Percentiles rank a stretch among this genome's conserved stretches.
These are phyloP conservation scores for Diplazon laetatorius DNA, from an alignment of 2,888 invertebrate genomes.

Conservation along the genomic window DNA sequence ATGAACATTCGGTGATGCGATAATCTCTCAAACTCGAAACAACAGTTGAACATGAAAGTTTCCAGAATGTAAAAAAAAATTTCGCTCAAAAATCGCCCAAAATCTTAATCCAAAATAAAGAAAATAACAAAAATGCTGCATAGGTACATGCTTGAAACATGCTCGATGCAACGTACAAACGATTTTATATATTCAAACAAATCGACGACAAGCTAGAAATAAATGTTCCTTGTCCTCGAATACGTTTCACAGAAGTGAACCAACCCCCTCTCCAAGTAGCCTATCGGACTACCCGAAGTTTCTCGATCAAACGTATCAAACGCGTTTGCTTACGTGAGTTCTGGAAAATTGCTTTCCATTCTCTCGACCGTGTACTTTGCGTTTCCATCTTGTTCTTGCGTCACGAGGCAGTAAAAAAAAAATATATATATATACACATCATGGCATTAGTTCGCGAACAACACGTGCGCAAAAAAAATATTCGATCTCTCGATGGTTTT, in stretches of 20 bases:
- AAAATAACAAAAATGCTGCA: too few species aligned
- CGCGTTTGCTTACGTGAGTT: constrained; percentile 49
- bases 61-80: too few species aligned
- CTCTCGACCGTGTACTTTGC: constrained; percentile 25
- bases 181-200: constrained; percentile 39
- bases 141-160: constrained; percentile 38
- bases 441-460: constrained; percentile 32
- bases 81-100: too few species aligned
- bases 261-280: too few species aligned
- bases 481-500: constrained; percentile 40
- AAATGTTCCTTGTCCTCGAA: constrained; percentile 45
- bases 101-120: too few species aligned
- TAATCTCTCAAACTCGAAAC: too few species aligned
- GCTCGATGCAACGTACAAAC: background rate
- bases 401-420: too few species aligned
- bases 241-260: too few species aligned
- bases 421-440: too few species aligned
- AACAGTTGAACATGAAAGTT: too few species aligned
- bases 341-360: constrained; percentile 61
- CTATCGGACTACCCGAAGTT: constrained; percentile 3
- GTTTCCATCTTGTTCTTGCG: background rate
- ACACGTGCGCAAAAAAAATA: constrained; percentile 51
- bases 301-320: constrained; percentile 37
- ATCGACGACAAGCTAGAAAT: constrained; percentile 50
- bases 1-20: too few species aligned